Base-by-base conservation (phyloP, 2,888 invertebrate species). In the Phanerotoma sp. region DNA sequence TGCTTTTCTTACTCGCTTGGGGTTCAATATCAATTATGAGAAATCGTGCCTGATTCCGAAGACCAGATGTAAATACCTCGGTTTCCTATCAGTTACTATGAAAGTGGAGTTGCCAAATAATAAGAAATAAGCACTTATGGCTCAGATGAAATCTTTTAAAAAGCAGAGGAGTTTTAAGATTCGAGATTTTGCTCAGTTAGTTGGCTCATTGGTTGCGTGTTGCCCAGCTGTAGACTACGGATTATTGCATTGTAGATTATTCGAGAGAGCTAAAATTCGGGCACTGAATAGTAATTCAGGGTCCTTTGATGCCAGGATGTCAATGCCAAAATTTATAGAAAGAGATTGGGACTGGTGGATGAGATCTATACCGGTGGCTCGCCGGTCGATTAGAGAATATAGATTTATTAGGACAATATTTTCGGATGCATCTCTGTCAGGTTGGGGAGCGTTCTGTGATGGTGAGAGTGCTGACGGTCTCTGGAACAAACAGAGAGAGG, bases 401-500 rank as follows among this genome's bases (percentile, higher is more conserved):
- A 46, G 18, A 42, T 54, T 41, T 21, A 32, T 15, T 10, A 37
- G 42, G 2, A 42, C 48, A 33, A 53, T 55, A 20, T 57, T 47
- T 13, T 53, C 47, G 5, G 55, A 60, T 40, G 54, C 52, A 1
- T 58, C 58, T 16, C 15, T 35, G 16, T 42, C 48, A 2, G 58
- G 61, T 15, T 56, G 58, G 54, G 51, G 57, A 1, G 56, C 52
- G 3, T 20, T 56, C 50, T 61, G 54, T 20, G 49, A 54, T 10
- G 57, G 53, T n/a, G 40, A 54, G 9, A 40, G 50, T 3, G n/a
- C 54, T 21, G 53, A 25, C 5, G 53, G 56, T 20, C 56, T 58
- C 37, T 61, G 58, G 57, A 48, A n/a, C n/a, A n/a, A n/a, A n/a
- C n/a, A 4, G 58, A 62, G 45, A 57, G 49, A 33, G 18, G 35